A percentile compares a stretch with the other conserved stretches of the same genome.
phyloP scores from a whole-genome alignment of 2,797 vertebrate genomes.

The Smutsia temminckii region DNA sequence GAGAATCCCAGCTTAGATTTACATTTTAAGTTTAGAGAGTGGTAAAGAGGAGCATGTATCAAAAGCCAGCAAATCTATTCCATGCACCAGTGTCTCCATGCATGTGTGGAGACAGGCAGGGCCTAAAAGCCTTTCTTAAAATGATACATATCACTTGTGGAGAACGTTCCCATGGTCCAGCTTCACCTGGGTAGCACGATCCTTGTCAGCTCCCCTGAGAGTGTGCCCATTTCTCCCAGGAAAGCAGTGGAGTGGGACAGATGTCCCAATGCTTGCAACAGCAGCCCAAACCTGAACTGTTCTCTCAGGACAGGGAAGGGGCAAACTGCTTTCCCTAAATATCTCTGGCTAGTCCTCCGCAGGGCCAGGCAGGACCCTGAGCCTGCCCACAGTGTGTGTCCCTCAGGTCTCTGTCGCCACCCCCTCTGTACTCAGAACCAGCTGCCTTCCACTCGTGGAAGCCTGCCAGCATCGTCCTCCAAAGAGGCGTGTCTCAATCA shows the following conservation, averaged over 20 bases:
- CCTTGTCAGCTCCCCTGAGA: not conserved
- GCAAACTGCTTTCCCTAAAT: not conserved
- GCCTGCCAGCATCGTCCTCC: constrained; percentile 69
- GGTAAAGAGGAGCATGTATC: not conserved
- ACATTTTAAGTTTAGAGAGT: not conserved
- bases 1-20: not conserved
- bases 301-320: not conserved
- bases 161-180: not conserved
- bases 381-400: constrained; percentile 38
- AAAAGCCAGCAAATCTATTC: not conserved
- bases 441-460: constrained; percentile 69
- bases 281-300: not conserved
- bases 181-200: not conserved
- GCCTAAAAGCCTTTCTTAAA: not conserved
- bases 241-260: not conserved
- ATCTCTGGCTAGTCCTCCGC: not conserved
- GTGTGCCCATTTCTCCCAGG: not conserved
- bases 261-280: not conserved
- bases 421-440: constrained; percentile 38
- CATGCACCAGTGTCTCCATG: not conserved
- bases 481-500: constrained; percentile 76
- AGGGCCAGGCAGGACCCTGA: not conserved
- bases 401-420: constrained; percentile 55
- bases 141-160: not conserved
- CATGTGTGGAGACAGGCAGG: not conserved